These are phyloP conservation scores for Rhynchotus rufescens DNA, from an alignment of 2,797 vertebrate genomes.

Conservation along the genomic window DNA sequence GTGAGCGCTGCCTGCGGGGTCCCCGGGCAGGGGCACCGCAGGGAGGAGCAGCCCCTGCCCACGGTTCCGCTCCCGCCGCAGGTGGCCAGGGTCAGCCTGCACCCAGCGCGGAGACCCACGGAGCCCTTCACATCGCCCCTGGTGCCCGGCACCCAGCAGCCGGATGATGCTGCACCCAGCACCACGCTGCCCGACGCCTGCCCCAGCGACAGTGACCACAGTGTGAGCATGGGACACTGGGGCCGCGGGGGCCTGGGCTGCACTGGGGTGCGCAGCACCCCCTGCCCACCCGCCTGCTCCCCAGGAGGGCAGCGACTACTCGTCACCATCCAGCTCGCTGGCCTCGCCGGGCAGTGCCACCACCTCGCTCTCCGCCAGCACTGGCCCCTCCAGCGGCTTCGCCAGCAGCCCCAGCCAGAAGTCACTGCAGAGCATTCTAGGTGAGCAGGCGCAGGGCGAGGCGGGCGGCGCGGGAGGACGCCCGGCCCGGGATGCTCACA, in stretches of 20 bases:
- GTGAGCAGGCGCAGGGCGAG: slow-evolving; percentile 60
- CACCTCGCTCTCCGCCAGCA: slow-evolving; percentile 87
- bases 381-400: slow-evolving; percentile 88
- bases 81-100: slow-evolving; percentile 88
- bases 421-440: slow-evolving; percentile 89
- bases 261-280: neutral
- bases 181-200: fast-evolving
- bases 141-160: neutral
- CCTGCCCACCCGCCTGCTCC: neutral
- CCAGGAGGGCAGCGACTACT: slow-evolving; percentile 80
- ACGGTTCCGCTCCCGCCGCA: neutral
- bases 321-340: slow-evolving; percentile 87
- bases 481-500: fast-evolving
- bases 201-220: neutral
- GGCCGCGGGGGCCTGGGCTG: neutral
- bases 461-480: fast-evolving
- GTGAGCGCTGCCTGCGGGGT: slow-evolving; percentile 49
- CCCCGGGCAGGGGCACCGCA: neutral
- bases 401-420: slow-evolving; percentile 88
- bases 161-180: neutral
- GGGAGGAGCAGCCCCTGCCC: neutral
- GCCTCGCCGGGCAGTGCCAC: slow-evolving; percentile 82
- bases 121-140: slow-evolving; percentile 64
- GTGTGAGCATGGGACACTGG: slow-evolving; percentile 54
- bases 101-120: slow-evolving; percentile 77